Evolutionary conservation across 2,113 vertebrate species (phyloP).

Genomic region (Poeciliopsis retropinna): DNA sequence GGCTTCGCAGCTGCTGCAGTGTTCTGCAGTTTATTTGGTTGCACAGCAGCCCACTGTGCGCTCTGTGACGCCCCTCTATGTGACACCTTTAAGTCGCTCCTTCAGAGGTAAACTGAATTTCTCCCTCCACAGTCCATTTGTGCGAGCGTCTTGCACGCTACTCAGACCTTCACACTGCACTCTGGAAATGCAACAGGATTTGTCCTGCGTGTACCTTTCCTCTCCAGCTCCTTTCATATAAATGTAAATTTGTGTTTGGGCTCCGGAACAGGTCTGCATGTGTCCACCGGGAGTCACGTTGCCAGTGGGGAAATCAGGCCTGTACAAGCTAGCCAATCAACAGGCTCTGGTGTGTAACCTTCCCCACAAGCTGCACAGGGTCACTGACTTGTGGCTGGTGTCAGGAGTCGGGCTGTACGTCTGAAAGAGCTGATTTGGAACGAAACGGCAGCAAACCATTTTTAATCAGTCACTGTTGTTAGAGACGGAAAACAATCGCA

Average conservation of each 20-base stretch:
- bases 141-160: slow-evolving; percentile 40
- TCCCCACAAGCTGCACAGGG: slow-evolving; percentile 43
- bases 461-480: slow-evolving; percentile 2
- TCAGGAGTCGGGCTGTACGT: slow-evolving; percentile 37
- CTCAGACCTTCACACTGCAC: slow-evolving; percentile 62
- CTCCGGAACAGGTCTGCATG: slow-evolving; percentile 59
- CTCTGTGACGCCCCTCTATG: slow-evolving; percentile 49
- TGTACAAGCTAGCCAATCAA: slow-evolving; percentile 54
- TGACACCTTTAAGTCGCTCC: slow-evolving; percentile 57
- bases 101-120: slow-evolving; percentile 58
- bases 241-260: slow-evolving; percentile 78
- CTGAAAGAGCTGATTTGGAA: slow-evolving; percentile 37
- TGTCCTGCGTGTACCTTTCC: slow-evolving; percentile 59
- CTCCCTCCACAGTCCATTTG: slow-evolving; percentile 60
- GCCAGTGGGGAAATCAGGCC: slow-evolving; percentile 67
- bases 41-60: slow-evolving; percentile 43
- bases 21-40: slow-evolving; percentile 48
- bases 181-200: slow-evolving; percentile 61
- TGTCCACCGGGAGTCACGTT: slow-evolving; percentile 53
- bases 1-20: slow-evolving; percentile 37
- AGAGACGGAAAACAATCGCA: not conserved
- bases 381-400: slow-evolving; percentile 48
- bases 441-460: slow-evolving; percentile 32
- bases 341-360: slow-evolving; percentile 42
- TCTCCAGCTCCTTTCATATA: slow-evolving; percentile 73